Conservation (phyloP, 2,113 vertebrate species). For the Setophaga coronata region DNA sequence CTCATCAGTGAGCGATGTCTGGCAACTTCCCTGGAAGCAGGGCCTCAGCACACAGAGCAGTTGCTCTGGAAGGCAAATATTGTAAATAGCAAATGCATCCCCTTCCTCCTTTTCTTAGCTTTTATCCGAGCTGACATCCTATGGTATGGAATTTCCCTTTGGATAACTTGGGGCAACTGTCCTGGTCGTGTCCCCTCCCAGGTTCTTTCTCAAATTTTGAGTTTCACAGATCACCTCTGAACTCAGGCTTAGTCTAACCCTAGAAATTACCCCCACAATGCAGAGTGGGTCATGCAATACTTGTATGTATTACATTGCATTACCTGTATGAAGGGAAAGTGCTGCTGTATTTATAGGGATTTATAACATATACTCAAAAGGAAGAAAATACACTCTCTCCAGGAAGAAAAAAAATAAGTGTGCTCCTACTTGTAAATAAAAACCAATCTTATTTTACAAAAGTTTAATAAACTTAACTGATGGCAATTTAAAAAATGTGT, state of each 20-base stretch:
- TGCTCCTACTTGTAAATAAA: background rate
- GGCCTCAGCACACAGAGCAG: rapidly evolving
- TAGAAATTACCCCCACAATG: background rate
- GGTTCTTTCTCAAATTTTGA: background rate
- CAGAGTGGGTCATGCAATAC: background rate
- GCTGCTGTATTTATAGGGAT: background rate
- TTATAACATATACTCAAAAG: background rate
- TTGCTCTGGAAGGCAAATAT: background rate
- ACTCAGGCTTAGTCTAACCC: background rate
- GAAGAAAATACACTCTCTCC: background rate
- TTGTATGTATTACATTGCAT: background rate
- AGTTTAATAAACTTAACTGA: background rate
- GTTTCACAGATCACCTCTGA: background rate
- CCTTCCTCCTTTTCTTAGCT: background rate
- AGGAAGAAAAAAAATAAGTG: background rate
- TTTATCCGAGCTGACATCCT: background rate
- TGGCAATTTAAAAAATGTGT: background rate
- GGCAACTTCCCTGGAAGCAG: rapidly evolving
- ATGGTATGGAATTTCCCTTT: background rate
- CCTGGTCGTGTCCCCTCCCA: background rate
- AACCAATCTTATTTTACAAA: background rate
- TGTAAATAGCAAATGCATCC: background rate
- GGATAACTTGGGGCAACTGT: background rate
- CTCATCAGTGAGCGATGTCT: background rate
- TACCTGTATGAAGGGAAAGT: background rate